Evolutionary conservation across 2,888 invertebrate genomes (phyloP).

Genomic region (Sarcophaga variegata): DNA sequence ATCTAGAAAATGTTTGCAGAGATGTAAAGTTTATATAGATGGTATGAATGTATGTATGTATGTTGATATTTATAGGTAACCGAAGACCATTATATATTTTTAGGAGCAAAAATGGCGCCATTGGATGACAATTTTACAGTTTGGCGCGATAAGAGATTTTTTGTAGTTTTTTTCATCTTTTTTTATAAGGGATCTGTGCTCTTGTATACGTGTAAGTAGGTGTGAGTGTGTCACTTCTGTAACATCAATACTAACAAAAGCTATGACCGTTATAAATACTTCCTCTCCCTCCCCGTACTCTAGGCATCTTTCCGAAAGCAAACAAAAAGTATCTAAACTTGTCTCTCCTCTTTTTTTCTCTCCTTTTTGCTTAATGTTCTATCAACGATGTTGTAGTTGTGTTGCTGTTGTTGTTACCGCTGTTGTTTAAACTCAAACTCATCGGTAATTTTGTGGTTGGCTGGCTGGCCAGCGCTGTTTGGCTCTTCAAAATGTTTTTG

Average conservation of each 20-base stretch:
- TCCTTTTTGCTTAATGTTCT: slow-evolving; percentile 32
- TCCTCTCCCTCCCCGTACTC: neutral
- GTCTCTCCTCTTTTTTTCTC: slow-evolving; percentile 20
- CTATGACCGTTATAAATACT: slow-evolving; percentile 67
- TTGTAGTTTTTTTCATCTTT: neutral
- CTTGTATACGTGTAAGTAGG: neutral
- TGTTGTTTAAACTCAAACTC: slow-evolving; percentile 66
- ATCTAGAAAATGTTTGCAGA: slow-evolving; percentile 8
- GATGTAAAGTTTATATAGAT: neutral
- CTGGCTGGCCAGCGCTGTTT: slow-evolving; percentile 67
- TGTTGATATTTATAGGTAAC: slow-evolving; percentile 44
- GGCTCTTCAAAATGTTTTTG: slow-evolving; percentile 59
- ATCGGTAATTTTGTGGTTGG: slow-evolving; percentile 72
- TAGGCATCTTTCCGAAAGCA: slow-evolving; percentile 22
- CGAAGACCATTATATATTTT: slow-evolving; percentile 59
- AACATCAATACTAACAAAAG: slow-evolving; percentile 60
- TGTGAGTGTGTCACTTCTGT: neutral
- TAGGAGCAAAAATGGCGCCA: slow-evolving; percentile 66
- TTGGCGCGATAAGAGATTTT: slow-evolving; percentile 68
- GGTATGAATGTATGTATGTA: neutral
- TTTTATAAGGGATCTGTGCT: no score
- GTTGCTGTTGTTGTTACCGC: slow-evolving; percentile 46
- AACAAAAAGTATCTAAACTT: slow-evolving; percentile 37
- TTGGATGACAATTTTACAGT: slow-evolving; percentile 68
- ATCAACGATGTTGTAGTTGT: slow-evolving; percentile 33